A percentile compares a stretch with the other conserved stretches of the same genome.
Conservation (phyloP, 2,797 vertebrate species). For the Mus caroli region DNA sequence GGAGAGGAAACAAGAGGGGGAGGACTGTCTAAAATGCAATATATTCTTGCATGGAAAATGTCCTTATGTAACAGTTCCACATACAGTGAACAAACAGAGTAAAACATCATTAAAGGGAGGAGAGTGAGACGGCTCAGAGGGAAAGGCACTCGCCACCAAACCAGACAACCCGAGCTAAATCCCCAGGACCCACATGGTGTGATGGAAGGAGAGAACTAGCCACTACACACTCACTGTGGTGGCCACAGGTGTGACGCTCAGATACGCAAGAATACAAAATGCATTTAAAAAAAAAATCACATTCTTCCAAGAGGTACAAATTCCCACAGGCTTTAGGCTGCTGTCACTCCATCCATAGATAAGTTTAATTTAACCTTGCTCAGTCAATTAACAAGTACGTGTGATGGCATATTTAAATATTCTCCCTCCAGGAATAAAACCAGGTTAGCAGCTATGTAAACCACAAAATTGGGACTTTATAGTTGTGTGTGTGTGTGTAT, state of each 20-base stretch:
- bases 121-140: background rate
- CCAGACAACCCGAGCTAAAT: background rate
- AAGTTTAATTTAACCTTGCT: background rate
- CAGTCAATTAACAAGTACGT: conserved; percentile 38
- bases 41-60: background rate
- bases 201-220: background rate
- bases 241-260: background rate
- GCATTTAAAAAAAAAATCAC: background rate
- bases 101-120: background rate
- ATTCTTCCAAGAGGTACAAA: conserved; percentile 23
- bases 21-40: too few relatives aligned
- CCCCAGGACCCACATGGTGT: too few relatives aligned
- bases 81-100: background rate
- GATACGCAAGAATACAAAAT: background rate
- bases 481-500: background rate
- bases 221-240: background rate
- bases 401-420: conserved; percentile 47
- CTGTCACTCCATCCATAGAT: background rate
- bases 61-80: background rate
- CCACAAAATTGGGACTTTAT: conserved; percentile 53
- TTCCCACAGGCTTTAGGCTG: conserved; percentile 24
- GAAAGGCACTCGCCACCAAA: background rate
- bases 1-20: too few relatives aligned
- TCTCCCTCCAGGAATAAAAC: conserved; percentile 54
- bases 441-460: conserved; percentile 14